A percentile compares a stretch with the other conserved stretches of the same genome.
Conservation (phyloP, 2,888 invertebrate species). For the Phasia obesa region DNA sequence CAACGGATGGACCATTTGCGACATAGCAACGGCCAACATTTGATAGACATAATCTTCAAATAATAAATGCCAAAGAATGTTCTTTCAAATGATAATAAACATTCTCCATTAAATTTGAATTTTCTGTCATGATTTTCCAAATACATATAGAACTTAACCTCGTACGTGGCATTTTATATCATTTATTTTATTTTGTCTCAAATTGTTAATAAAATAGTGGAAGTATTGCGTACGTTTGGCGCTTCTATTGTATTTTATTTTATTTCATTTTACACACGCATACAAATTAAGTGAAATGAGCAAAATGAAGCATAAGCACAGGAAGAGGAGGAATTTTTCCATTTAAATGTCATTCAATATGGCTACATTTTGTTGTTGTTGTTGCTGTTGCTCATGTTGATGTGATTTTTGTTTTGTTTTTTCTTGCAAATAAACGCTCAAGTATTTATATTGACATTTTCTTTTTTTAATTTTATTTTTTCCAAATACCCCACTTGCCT, state of each 20-base stretch:
- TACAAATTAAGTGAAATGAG: conserved; percentile 2
- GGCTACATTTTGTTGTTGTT: conserved; percentile 4
- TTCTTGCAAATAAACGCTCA: conserved; percentile 24
- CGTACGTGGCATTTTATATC: neutral
- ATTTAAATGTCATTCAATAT: conserved; percentile 31
- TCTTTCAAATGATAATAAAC: too few relatives aligned
- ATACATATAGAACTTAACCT: too few relatives aligned
- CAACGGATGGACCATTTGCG: too few relatives aligned
- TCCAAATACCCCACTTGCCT: too few relatives aligned
- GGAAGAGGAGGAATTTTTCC: conserved; percentile 21
- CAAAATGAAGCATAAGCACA: neutral
- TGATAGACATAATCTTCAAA: too few relatives aligned
- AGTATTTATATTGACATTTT: conserved; percentile 24
- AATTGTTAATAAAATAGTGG: conserved; percentile 24
- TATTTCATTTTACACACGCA: too few relatives aligned
- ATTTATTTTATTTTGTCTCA: neutral
- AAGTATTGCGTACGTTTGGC: neutral
- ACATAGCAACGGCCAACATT: too few relatives aligned
- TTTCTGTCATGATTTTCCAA: too few relatives aligned
- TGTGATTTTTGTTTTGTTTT: conserved; percentile 9
- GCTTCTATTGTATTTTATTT: too few relatives aligned
- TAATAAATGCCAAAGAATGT: too few relatives aligned
- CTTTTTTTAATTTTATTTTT: neutral
- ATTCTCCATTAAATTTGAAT: too few relatives aligned
- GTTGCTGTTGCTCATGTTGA: neutral